These are phyloP conservation scores for Equus przewalskii DNA, from an alignment of 2,113 vertebrate genomes.

Conservation along the genomic window DNA sequence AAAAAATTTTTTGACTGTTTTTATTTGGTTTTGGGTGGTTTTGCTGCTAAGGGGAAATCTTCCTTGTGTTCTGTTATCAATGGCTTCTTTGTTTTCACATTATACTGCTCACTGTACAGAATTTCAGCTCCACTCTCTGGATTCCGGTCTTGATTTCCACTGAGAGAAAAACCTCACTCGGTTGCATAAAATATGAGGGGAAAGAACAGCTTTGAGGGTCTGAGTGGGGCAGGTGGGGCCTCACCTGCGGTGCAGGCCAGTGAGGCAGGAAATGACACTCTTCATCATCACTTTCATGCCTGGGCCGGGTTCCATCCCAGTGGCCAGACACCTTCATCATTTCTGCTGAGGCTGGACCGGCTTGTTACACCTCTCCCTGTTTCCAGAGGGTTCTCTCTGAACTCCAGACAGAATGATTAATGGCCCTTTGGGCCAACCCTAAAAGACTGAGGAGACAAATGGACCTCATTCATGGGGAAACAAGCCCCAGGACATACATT, in stretches of 20 bases:
- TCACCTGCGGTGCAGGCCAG: background rate
- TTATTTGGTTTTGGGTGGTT: background rate
- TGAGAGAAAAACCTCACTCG: background rate
- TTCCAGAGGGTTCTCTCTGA: slow-evolving; percentile 32
- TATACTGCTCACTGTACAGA: fast-evolving
- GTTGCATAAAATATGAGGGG: background rate
- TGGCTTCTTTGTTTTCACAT: background rate
- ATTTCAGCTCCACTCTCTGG: background rate
- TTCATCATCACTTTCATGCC: background rate
- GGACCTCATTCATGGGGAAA: slow-evolving; percentile 63
- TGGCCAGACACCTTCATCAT: slow-evolving; percentile 8
- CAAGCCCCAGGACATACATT: slow-evolving; percentile 60
- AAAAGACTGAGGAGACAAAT: slow-evolving; percentile 72
- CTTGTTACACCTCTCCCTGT: background rate
- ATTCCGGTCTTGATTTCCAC: background rate
- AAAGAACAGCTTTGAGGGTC: background rate
- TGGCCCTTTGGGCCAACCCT: slow-evolving; percentile 47
- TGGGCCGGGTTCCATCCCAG: background rate
- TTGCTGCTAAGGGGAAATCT: background rate
- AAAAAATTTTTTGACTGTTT: background rate
- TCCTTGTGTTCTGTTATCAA: fast-evolving
- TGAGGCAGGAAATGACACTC: slow-evolving; percentile 30
- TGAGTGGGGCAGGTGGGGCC: background rate
- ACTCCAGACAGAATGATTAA: slow-evolving; percentile 73
- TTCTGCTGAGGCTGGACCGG: background rate